These are phyloP conservation scores for Anolis sagrei DNA, from an alignment of 2,113 vertebrate genomes.

Conservation along the genomic window DNA sequence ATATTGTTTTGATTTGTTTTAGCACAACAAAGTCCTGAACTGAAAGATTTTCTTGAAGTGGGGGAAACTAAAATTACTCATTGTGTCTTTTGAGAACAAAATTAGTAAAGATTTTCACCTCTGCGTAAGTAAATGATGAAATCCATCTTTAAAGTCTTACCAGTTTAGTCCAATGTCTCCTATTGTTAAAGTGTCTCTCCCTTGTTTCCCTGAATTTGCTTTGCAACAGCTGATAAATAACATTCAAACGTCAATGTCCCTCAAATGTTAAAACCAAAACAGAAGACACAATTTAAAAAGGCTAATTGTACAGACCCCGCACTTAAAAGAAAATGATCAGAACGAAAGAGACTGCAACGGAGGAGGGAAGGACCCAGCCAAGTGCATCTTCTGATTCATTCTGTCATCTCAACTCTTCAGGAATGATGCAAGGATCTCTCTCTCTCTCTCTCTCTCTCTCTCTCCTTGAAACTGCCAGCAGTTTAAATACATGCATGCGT, in stretches of 20 bases:
- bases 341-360: slow-evolving; percentile 37
- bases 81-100: too few relatives aligned
- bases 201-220: slow-evolving; percentile 69
- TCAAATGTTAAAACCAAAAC: slow-evolving; percentile 70
- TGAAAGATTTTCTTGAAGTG: too few relatives aligned
- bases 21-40: too few relatives aligned
- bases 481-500: slow-evolving; percentile 41
- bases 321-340: slow-evolving; percentile 58
- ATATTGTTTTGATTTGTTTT: too few relatives aligned
- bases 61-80: too few relatives aligned
- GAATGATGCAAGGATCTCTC: background rate
- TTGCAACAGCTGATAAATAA: slow-evolving; percentile 69
- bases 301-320: slow-evolving; percentile 65
- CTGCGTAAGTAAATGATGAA: background rate
- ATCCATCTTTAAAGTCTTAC: slow-evolving; percentile 67
- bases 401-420: slow-evolving; percentile 37
- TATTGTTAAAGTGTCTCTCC: slow-evolving; percentile 70
- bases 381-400: slow-evolving; percentile 40
- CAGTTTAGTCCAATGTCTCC: slow-evolving; percentile 73
- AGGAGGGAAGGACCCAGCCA: slow-evolving; percentile 29
- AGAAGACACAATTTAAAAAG: slow-evolving; percentile 63
- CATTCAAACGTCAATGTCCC: slow-evolving; percentile 72
- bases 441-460: slow-evolving; percentile 14
- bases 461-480: slow-evolving; percentile 45
- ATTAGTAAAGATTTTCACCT: too few relatives aligned